Conservation (phyloP, 2,113 vertebrate species). For the Phylloscopus whistleri region DNA sequence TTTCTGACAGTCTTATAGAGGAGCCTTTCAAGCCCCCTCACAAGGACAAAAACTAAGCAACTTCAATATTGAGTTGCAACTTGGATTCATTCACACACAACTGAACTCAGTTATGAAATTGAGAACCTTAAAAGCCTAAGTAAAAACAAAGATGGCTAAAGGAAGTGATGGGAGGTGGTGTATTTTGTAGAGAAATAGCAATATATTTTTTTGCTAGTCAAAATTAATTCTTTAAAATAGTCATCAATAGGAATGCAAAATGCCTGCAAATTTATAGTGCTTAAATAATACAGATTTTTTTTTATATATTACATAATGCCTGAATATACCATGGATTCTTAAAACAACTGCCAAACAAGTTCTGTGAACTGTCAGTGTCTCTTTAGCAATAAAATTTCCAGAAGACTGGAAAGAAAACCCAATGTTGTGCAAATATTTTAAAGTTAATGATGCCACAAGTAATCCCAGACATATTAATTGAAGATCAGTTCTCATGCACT, state of each 20-base stretch:
- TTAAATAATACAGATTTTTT: neutral
- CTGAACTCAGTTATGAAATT: neutral
- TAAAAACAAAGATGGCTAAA: neutral
- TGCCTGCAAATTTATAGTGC: neutral
- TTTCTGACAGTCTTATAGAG: neutral
- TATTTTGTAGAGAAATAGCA: neutral
- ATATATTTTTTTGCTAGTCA: neutral
- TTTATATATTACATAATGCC: neutral
- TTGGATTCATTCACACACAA: neutral
- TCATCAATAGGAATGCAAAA: neutral
- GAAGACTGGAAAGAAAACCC: neutral
- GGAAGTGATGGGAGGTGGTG: neutral
- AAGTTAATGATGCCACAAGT: neutral
- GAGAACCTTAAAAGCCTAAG: neutral
- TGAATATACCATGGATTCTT: neutral
- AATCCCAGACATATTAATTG: neutral
- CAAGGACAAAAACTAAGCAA: neutral
- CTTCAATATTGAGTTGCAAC: neutral
- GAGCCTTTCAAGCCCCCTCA: neutral
- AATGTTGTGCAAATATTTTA: neutral
- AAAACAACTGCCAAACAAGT: neutral
- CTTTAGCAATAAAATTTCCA: neutral
- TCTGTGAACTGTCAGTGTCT: neutral
- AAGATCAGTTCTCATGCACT: neutral
- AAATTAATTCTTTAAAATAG: neutral